Conservation (phyloP, 2,113 vertebrate genomes). For the Sinocyclocheilus anophthalmus region DNA sequence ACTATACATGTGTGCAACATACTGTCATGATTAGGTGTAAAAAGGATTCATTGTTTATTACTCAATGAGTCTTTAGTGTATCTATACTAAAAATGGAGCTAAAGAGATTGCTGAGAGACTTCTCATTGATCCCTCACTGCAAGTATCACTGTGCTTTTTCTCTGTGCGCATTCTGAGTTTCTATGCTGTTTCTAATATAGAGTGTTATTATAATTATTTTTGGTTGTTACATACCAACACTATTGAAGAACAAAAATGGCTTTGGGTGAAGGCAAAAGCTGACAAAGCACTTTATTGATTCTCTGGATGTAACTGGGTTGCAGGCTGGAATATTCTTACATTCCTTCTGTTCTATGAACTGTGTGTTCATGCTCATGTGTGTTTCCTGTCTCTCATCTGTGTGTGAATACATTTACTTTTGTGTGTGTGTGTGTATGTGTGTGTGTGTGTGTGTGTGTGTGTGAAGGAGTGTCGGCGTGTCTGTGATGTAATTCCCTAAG, state of each 20-base stretch:
- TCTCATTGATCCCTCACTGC: too few relatives aligned
- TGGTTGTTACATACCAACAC: too few relatives aligned
- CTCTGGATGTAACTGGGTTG: neutral
- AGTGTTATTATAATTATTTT: too few relatives aligned
- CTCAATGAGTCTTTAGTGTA: neutral
- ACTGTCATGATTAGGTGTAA: neutral
- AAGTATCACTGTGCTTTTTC: too few relatives aligned
- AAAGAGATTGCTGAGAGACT: too few relatives aligned
- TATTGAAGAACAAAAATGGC: neutral
- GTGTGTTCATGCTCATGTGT: neutral
- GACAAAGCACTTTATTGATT: neutral
- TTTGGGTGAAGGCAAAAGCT: neutral
- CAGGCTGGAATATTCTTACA: neutral
- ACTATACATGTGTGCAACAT: neutral
- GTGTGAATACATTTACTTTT: neutral
- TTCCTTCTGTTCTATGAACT: neutral
- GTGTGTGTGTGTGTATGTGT: neutral
- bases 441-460: neutral
- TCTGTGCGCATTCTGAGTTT: too few relatives aligned
- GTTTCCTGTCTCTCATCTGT: conserved; percentile 1
- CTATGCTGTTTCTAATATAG: too few relatives aligned
- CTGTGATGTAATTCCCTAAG: conserved; percentile 15
- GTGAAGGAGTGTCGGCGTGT: neutral
- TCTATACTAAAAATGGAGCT: neutral
- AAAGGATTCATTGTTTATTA: conserved; percentile 9